Base-by-base conservation (phyloP, 2,113 vertebrate species). In the Leptodactylus fuscus region DNA sequence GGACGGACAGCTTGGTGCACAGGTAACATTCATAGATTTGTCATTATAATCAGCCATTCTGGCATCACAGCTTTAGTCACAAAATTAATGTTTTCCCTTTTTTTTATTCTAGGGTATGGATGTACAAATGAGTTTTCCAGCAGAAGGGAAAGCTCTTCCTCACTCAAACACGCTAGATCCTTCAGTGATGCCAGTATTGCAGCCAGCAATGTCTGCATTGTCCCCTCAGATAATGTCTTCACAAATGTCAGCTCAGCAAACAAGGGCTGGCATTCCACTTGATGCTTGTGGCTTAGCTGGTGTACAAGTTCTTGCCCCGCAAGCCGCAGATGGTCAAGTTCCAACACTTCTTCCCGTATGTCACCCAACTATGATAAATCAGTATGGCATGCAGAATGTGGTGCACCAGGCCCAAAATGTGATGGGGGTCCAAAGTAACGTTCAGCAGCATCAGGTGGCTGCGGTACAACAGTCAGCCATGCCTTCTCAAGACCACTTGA, bases 1-100 rank as follows among this genome's bases (percentile, higher is more conserved):
- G 91, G 87, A 91, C 88, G 88, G 92, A 74, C 94, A 94, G 89
- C 94, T 93, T 69, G 90, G 92, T 89, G 90, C 95, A 89, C 93
- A 94, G 90, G 91, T 94, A 89, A 95, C 36, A 13, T 55, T 38
- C n/a, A 16, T 76, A 9, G 2, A 32, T 22, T 11, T 9, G 4
- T 22, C 3, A 22, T 10, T 69, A 4, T 38, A 38, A 4, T n/a
- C n/a, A n/a, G n/a, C n/a, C n/a, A n/a, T n/a, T n/a, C n/a, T n/a
- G n/a, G n/a, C 18, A 4, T 34, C 22, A 36, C 4, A 3, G 7
- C 10, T 38, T 69, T 69, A 2, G 6, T 20, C 20, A 18, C 20
- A 2, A 34, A 34, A 51, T 51, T 55, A 4, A 6, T 55, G 2
- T 51, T 51, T 51, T 8, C 18, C 3, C 3, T 51, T 18, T 51